Conservation (phyloP, 2,888 invertebrate genomes). For the Ctenicera cuprea region DNA sequence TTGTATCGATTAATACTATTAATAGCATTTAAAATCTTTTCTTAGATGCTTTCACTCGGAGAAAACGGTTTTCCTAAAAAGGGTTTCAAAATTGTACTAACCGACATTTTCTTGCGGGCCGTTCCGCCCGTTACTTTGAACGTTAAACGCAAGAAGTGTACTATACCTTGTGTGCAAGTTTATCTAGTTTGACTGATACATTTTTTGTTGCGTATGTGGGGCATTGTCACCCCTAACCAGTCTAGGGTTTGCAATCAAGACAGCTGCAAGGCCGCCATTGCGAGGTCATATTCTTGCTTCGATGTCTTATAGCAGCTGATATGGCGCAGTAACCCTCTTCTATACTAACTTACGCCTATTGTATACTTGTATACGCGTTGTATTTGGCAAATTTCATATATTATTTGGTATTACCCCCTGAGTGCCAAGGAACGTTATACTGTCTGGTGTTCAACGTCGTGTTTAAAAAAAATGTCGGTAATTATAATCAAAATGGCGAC, state of each 20-base stretch:
- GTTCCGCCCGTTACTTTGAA: slow-evolving; percentile 48
- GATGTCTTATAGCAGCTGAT: slow-evolving; percentile 57
- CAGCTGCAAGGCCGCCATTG: slow-evolving; percentile 61
- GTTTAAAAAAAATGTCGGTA: not conserved
- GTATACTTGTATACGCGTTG: slow-evolving; percentile 48
- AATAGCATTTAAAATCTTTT: too few species aligned
- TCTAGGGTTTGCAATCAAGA: slow-evolving; percentile 58
- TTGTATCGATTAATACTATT: too few species aligned
- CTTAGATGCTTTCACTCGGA: too few species aligned
- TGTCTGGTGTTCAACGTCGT: slow-evolving; percentile 10
- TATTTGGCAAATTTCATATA: slow-evolving; percentile 51
- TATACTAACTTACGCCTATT: slow-evolving; percentile 53
- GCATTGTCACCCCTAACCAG: slow-evolving; percentile 59
- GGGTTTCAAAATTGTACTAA: not conserved
- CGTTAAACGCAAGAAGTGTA: slow-evolving; percentile 46
- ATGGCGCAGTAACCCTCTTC: slow-evolving; percentile 50
- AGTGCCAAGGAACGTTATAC: slow-evolving; percentile 35
- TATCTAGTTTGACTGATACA: slow-evolving; percentile 58
- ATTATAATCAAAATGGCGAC: not conserved
- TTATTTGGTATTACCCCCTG: slow-evolving; percentile 39
- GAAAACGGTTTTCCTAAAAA: too few species aligned
- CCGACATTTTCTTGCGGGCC: slow-evolving; percentile 22
- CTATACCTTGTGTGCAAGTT: slow-evolving; percentile 54
- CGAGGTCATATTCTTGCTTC: slow-evolving; percentile 59
- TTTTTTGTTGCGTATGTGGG: slow-evolving; percentile 52